Conservation (phyloP, 2,888 invertebrate genomes). For the Drosophila mulleri region DNA sequence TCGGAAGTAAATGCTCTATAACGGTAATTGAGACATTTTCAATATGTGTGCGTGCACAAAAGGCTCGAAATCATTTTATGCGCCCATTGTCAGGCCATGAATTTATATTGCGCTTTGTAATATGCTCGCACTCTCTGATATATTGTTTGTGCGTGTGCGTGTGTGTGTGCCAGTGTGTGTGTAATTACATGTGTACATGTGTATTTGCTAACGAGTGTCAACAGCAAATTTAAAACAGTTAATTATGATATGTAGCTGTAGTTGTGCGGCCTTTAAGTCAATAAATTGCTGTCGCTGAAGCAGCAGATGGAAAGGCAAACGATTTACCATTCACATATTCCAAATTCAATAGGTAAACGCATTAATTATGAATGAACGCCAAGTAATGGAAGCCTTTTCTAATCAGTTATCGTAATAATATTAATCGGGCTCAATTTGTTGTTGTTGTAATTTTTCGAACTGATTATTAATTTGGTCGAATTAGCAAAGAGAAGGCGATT, state of each 20-base stretch:
- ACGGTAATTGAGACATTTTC: conserved; percentile 82
- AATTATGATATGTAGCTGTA: conserved; percentile 44
- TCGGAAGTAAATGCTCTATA: conserved; percentile 75
- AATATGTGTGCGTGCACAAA: conserved; percentile 58
- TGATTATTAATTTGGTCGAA: neutral
- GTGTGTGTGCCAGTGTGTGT: conserved; percentile 7
- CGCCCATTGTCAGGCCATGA: conserved; percentile 48
- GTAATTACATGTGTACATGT: conserved; percentile 36
- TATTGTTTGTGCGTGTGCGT: neutral
- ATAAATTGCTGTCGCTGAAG: conserved; percentile 14
- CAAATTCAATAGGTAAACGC: neutral
- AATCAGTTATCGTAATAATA: neutral
- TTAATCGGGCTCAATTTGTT: neutral
- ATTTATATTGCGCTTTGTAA: conserved; percentile 56
- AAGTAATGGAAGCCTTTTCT: neutral
- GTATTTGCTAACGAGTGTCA: conserved; percentile 53
- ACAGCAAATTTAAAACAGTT: conserved; percentile 63
- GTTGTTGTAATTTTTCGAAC: neutral
- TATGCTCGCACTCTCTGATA: conserved; percentile 23
- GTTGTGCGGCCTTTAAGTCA: conserved; percentile 1
- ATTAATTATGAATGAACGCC: conserved; percentile 12
- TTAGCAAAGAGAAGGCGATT: neutral
- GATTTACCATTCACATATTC: neutral
- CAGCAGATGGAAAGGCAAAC: neutral
- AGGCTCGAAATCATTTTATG: conserved; percentile 55